Base-by-base conservation (phyloP, 2,888 invertebrate species). In the Dynastes hyllus region DNA sequence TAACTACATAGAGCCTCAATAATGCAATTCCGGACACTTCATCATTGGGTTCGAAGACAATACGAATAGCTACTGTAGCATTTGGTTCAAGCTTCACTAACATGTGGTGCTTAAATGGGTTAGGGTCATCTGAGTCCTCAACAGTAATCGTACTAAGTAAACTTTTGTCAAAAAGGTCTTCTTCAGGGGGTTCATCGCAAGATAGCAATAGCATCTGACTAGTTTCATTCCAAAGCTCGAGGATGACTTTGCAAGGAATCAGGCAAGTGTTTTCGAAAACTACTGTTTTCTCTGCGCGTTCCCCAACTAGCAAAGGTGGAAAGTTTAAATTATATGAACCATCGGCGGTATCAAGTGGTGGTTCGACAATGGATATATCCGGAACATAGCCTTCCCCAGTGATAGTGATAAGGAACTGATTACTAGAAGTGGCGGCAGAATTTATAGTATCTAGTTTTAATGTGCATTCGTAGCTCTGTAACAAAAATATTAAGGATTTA, bases 1-100 rank as follows among this genome's bases (percentile, higher is more conserved):
- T 90, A 11, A 89, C 85, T 2, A 91, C 89, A 53, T 89, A 88
- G 32, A 92, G 81, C 50, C 89, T 89, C 58, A 92, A 83, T 67
- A 83, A 80, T 9, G 85, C 85, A 0, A 83, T 78, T 51, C 84
- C 82, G 6, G 79, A 83, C 2, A 86, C 86, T 61, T 85, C 82
- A 51, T 83, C 81, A 2, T 53, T 81, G 1, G 90, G 89, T 27
- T 81, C 80, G 81, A 89, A 91, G 45, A 83, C 81, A 1, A 90
- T 81, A 51, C 85, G 66, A 53, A 90, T 84, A 16, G 83, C 79
- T 1, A 84, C 87, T 0, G 79, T 80, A 69, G 88, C 84, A 1
- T 80, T 83, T 0, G 88, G 85, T 3, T 81, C 79, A 55, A 90
- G 80, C 76, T 83, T 85, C 3, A 88, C 82, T 32, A 86, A 51